Evolutionary conservation across 2,888 invertebrate genomes (phyloP).

Genomic region (Erebia ligea): DNA sequence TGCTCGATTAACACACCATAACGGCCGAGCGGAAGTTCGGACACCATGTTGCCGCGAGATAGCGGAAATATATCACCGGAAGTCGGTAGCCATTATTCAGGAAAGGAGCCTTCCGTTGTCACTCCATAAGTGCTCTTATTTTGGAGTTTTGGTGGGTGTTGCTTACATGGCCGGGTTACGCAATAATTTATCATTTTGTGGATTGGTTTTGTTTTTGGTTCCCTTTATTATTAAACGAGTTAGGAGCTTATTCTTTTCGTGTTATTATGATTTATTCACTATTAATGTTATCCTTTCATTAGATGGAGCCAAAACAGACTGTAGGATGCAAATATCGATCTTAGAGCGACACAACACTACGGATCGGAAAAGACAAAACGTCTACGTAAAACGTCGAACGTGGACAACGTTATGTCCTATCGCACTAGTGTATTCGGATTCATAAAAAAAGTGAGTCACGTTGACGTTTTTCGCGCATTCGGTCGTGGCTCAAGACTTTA

Average conservation of each 20-base stretch:
- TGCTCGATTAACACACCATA: constrained; percentile 81
- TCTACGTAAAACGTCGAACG: too few relatives aligned
- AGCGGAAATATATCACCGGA: constrained; percentile 82
- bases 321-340: too few relatives aligned
- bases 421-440: too few relatives aligned
- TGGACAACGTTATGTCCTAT: too few relatives aligned
- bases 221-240: background rate
- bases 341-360: too few relatives aligned
- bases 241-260: background rate
- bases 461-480: too few relatives aligned
- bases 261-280: background rate
- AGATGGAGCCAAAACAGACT: too few relatives aligned
- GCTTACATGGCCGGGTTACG: constrained; percentile 24
- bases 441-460: too few relatives aligned
- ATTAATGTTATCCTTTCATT: too few relatives aligned
- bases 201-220: constrained; percentile 10
- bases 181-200: constrained; percentile 30
- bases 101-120: constrained; percentile 75
- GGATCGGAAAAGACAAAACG: too few relatives aligned
- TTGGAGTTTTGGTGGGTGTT: constrained; percentile 39
- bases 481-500: too few relatives aligned
- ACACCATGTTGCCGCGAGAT: constrained; percentile 76
- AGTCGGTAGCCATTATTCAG: constrained; percentile 78
- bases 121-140: constrained; percentile 73
- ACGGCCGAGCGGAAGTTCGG: constrained; percentile 77